Evolutionary conservation across 2,888 invertebrate species (phyloP), one percentile per base, ranked within the genome.

Genomic region (Microctonus hyperodae): DNA sequence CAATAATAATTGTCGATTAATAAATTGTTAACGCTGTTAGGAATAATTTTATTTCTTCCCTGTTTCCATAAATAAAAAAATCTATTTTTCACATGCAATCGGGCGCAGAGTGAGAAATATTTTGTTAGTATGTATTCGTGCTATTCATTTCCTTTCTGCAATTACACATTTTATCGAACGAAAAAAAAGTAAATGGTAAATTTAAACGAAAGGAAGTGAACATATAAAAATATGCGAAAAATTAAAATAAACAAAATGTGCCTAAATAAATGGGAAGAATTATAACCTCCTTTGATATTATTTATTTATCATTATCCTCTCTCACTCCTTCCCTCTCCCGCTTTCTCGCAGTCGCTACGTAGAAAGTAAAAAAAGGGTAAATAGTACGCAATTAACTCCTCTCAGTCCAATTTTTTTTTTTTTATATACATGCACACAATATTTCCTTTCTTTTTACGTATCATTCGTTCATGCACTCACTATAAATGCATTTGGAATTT

Each of bases 401-500:
- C 69, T 73, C 73, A 44, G 63, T 70, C 68, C 70, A 58, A 72
- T 53, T 69, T 65, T 16, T 35, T 37, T 35, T 37, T 31, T 67
- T 68, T 68, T 70, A 73, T 70, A 74, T 69, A 75, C 74, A 72
- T 68, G 58, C 70, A 64, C 68, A 71, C 71, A 35, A 64, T 64
- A 75, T 70, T 72, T 71, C 69, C 69, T 67, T 67, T 73, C 69
- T 70, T 71, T 64, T 74, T 73, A 64, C 61, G 70, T 71, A 69
- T 69, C 58, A 66, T 63, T 63, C 65, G 69, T 58, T 71, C 71
- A 70, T 67, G 69, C 69, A 68, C 66, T 67, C 69, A 69, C 69
- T 70, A 71, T 75, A 76, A 79, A 78, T 78, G 76, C 77, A 76
- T 78, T 69, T 75, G 78, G 76, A 79, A 75, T 78, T 71, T 73